Evolutionary conservation across 2,888 invertebrate species (phyloP).

Genomic region (Coecobrya sp.): DNA sequence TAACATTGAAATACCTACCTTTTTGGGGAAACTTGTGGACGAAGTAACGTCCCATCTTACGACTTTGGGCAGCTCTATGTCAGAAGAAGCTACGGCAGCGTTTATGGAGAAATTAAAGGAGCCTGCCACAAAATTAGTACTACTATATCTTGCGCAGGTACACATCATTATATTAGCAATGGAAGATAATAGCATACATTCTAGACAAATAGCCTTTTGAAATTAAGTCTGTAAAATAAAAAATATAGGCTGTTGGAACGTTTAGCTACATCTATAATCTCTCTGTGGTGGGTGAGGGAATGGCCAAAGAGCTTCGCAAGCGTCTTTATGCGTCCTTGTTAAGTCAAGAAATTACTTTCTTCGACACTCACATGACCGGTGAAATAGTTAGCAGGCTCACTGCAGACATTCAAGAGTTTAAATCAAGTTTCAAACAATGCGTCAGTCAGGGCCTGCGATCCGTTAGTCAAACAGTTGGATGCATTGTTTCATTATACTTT

Average conservation of each 20-base stretch:
- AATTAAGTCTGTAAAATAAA: not conserved
- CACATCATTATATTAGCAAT: not conserved
- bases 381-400: conserved; percentile 97
- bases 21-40: conserved; percentile 95
- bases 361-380: conserved; percentile 96
- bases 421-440: conserved; percentile 97
- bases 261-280: conserved; percentile 96
- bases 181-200: not conserved
- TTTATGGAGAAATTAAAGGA: conserved; percentile 90
- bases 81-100: conserved; percentile 87
- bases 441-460: conserved; percentile 97
- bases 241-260: conserved; percentile 93
- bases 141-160: conserved; percentile 93
- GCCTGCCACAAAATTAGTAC: conserved; percentile 91
- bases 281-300: conserved; percentile 95
- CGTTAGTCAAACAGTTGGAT: conserved; percentile 94
- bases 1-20: conserved; percentile 96
- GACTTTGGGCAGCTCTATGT: conserved; percentile 84
- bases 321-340: conserved; percentile 95
- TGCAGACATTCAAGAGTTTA: conserved; percentile 98
- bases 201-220: not conserved
- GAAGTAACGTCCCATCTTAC: conserved; percentile 89
- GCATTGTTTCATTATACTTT: conserved; percentile 92
- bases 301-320: conserved; percentile 94
- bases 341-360: conserved; percentile 96